Evolutionary conservation across 2,797 vertebrate genomes (phyloP), one percentile per base, ranked within the genome.

Genomic region (Octomys mimax): DNA sequence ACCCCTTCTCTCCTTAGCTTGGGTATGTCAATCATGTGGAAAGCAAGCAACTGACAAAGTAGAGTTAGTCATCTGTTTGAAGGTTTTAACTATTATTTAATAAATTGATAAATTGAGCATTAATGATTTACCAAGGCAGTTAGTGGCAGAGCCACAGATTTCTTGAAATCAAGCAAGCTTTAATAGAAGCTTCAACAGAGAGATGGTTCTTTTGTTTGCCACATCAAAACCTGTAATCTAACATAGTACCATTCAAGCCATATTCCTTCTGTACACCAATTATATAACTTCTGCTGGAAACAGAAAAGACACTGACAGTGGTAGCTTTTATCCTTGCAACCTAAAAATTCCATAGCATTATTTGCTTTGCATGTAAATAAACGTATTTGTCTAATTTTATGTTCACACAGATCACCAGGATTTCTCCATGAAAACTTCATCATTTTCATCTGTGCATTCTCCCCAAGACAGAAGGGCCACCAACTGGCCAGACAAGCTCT

Each of bases 21-120:
- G 95, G 79, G 46, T 64, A 84, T 66, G 86, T 92, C 64, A 87
- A 80, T 31, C 28, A 52, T 89, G 92, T 94, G 62, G 46, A 59
- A 94, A 95, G 84, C n/a, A 68, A 66, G 21, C 26, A 87, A 91
- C 92, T n/a, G 80, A 36, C 18, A 87, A 73, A 39, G 33, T 3
- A 84, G 24, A 92, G 26, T 86, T 86, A 71, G 68, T 78, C 42
- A 83, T 54, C 33, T 93, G 61, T 80, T 61, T 94, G 77, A 95
- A 49, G 9, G 49, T 81, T 88, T 92, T 81, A 64, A 52, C 73
- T 68, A 79, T 87, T 13, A 57, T 22, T 93, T 82, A 78, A 59
- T 79, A 52, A 91, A 82, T 85, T 77, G 70, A 92, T 42, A 85
- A 73, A 71, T 89, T 70, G 91, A 82, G 31, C 24, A 87, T 2